Conservation (phyloP, 2,797 vertebrate genomes). For the Catharus ustulatus region DNA sequence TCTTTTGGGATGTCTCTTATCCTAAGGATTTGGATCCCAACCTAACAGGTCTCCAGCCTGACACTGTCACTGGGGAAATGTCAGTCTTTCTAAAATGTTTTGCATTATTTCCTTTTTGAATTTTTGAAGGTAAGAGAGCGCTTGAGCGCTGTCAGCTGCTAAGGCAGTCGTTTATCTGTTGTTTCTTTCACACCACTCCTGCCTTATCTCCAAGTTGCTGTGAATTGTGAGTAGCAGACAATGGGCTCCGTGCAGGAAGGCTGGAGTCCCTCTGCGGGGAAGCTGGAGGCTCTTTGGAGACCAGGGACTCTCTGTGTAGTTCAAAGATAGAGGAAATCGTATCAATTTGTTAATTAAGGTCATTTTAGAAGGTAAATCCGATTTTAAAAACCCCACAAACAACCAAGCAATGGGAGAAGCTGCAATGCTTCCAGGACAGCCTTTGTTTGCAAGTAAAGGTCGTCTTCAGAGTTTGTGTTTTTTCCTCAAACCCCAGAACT, state of each 20-base stretch:
- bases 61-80: neutral
- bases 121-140: neutral
- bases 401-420: neutral
- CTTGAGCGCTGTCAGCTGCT: neutral
- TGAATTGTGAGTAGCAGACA: neutral
- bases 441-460: neutral
- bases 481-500: neutral
- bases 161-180: neutral
- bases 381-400: neutral
- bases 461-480: neutral
- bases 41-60: neutral
- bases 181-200: neutral
- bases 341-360: slow-evolving; percentile 24
- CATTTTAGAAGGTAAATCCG: neutral
- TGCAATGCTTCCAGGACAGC: neutral
- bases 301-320: neutral
- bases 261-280: neutral
- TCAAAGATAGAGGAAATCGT: neutral
- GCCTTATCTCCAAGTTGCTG: neutral
- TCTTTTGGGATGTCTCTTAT: neutral
- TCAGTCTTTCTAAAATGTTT: neutral
- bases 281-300: neutral
- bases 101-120: neutral
- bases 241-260: neutral
- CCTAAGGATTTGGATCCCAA: neutral